Base-by-base conservation (phyloP, 2,888 invertebrate genomes). In the Spilarctia lutea region DNA sequence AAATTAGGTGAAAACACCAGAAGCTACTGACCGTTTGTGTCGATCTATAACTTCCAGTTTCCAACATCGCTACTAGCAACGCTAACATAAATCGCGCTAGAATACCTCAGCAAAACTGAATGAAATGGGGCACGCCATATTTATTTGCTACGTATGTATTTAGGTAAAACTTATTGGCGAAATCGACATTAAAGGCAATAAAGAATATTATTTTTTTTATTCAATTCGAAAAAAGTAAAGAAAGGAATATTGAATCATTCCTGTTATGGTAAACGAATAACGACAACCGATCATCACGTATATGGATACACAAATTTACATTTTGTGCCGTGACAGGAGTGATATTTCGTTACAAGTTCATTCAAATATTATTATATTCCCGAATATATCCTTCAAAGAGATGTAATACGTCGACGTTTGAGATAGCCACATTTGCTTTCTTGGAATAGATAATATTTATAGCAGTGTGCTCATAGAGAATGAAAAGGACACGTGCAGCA, bases 371-470 rank as follows among this genome's bases (percentile, higher is more conserved):
- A 30, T 60, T 75, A 70, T 81, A 79, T 77, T 79, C 72, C 83
- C 73, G 56, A 75, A 77, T 76, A 83, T 79, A 81, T 76, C 56
- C 73, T 71, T 70, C 20, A 63, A 42, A 20, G 65, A 83, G 79
- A 85, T 85, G 13, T 30, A 63, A 1, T 27, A 76, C 75, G 83
- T 83, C 67, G 68, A 79, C 66, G 68, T 60, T 75, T 73, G 72
- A 79, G 71, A 73, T 75, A 83, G 78, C 75, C 77, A 81, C 81
- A 83, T 63, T 63, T 4, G 75, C 72, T 85, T 83, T 73, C 69
- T 35, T 68, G 75, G 71, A 56, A 74, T 20, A 11, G 68, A 76
- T 45, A 3, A 45, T 78, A 85, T 81, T 83, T 84, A 83, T 83
- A 83, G 85, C 74, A 27, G 39, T 76, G 60, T 65, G 65, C 75